These are phyloP conservation scores for Rhorus exstirpatorius DNA, from an alignment of 2,888 invertebrate species.

Conservation along the genomic window DNA sequence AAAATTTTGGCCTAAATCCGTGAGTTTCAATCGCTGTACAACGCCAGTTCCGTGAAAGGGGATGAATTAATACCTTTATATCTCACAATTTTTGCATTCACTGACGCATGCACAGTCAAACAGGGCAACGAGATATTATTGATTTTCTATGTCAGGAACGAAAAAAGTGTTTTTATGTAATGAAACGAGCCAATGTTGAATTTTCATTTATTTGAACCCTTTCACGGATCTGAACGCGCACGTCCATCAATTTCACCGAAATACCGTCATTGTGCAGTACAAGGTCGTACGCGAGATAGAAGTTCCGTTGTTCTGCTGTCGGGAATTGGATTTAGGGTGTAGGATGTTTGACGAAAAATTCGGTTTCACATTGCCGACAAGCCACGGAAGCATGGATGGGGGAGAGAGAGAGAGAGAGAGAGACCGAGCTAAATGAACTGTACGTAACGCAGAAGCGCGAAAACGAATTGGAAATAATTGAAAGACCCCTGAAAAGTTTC, in stretches of 20 bases:
- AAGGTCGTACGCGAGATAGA: not conserved
- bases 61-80: no score
- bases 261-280: not conserved
- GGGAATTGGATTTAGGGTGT: constrained; percentile 3
- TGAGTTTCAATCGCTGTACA: no score
- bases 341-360: constrained; percentile 47
- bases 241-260: constrained; percentile 44
- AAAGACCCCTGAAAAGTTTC: constrained; percentile 31
- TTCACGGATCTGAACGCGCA: not conserved
- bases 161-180: not conserved
- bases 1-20: no score
- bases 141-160: not conserved
- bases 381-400: constrained; percentile 27
- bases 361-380: constrained; percentile 13
- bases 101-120: not conserved
- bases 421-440: constrained; percentile 22
- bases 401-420: constrained; percentile 5
- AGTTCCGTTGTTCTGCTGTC: constrained; percentile 15
- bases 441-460: constrained; percentile 28
- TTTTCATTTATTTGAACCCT: constrained; percentile 7
- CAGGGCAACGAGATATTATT: not conserved
- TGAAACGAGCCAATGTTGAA: not conserved
- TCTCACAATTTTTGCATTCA: not conserved
- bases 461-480: constrained; percentile 51
- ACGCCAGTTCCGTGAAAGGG: no score